A percentile compares a stretch with the other conserved stretches of the same genome.
phyloP scores from a whole-genome alignment of 2,113 vertebrate species.

The Chamaetylas fuelleborni region DNA sequence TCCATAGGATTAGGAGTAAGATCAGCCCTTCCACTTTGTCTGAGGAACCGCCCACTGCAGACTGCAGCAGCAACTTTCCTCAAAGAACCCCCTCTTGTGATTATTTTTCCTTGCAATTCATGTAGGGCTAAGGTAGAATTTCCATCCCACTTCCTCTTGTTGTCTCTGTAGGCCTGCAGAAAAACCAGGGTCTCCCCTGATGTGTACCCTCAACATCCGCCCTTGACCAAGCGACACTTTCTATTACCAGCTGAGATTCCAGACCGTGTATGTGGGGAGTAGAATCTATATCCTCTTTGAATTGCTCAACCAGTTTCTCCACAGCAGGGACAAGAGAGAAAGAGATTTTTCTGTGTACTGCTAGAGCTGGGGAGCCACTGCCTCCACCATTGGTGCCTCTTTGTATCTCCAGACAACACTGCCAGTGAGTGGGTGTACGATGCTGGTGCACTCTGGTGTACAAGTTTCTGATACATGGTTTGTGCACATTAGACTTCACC shows the following conservation, averaged over 20 bases:
- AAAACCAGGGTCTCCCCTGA: neutral
- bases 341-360: neutral
- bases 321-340: neutral
- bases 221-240: neutral
- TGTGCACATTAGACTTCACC: neutral
- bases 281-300: neutral
- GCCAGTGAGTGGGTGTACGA: neutral
- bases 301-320: neutral
- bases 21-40: neutral
- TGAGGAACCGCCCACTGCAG: neutral
- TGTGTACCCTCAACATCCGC: neutral
- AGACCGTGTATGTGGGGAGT: accelerated
- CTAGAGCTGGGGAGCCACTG: neutral
- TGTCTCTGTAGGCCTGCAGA: neutral
- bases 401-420: neutral
- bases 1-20: neutral
- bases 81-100: neutral
- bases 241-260: neutral
- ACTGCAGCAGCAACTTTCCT: accelerated
- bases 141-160: neutral
- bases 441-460: neutral
- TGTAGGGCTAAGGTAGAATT: neutral
- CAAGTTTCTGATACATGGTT: neutral
- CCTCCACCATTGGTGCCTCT: neutral
- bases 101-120: neutral